Percentiles rank a stretch among this genome's conserved stretches.
phyloP scores from a whole-genome alignment of 53 echinoderm and acorn worm genomes.

The Actinopyga echinites region DNA sequence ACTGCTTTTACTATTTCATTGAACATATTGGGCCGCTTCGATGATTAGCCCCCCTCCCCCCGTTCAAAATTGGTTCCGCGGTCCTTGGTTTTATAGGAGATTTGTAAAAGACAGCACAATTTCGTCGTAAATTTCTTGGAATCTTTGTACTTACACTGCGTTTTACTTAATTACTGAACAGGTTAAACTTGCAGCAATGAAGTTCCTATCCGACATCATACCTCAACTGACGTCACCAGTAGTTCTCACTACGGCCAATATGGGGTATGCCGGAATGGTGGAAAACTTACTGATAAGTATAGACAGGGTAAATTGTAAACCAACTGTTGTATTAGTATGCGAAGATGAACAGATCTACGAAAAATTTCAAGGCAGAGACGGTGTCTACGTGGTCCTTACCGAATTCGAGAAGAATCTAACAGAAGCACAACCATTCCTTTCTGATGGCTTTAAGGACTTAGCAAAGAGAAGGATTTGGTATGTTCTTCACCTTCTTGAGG shows the following conservation, averaged over 20 bases:
- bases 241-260: neutral
- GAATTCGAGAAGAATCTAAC: neutral
- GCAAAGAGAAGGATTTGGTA: conserved; percentile 10
- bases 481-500: neutral
- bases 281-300: conserved; percentile 1
- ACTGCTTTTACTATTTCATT: no score
- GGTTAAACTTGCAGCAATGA: neutral
- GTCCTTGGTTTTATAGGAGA: no score
- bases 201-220: neutral
- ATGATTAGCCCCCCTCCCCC: no score
- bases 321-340: neutral
- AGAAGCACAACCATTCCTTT: neutral
- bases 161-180: no score
- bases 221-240: conserved; percentile 16
- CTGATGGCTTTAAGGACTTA: neutral
- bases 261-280: conserved; percentile 1
- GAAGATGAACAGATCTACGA: conserved; percentile 3
- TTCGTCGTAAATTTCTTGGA: no score
- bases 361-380: neutral
- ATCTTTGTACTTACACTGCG: no score
- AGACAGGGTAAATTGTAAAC: neutral
- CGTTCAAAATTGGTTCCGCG: no score
- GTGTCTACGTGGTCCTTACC: neutral
- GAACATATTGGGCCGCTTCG: no score
- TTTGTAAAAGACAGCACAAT: no score